phyloP scores from a whole-genome alignment of 2,888 invertebrate species.

The Patella caerulea region DNA sequence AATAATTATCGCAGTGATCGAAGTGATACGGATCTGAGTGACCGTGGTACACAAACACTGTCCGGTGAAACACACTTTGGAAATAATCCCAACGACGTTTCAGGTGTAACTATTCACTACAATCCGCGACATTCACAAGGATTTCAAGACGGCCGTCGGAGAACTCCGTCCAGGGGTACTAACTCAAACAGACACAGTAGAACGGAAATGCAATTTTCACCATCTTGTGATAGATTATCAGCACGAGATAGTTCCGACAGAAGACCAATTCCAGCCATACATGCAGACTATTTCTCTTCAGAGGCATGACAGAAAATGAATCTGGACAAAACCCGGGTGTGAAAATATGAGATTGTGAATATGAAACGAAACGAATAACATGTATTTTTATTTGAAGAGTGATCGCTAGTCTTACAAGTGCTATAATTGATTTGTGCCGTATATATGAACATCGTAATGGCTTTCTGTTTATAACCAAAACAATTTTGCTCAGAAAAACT shows the following conservation, averaged over 20 bases:
- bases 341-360: too few species aligned
- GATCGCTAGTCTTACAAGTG: too few species aligned
- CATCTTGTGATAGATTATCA: constrained; percentile 15
- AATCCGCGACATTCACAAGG: constrained; percentile 14
- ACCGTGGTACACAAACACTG: constrained; percentile 4
- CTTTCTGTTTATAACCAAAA: too few species aligned
- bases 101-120: constrained; percentile 16
- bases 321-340: too few species aligned
- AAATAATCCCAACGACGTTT: constrained; percentile 21
- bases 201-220: background rate
- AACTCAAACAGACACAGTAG: constrained; percentile 8
- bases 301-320: background rate
- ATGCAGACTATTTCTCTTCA: constrained; percentile 23
- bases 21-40: background rate
- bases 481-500: too few species aligned
- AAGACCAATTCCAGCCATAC: constrained; percentile 23
- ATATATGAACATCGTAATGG: too few species aligned
- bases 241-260: constrained; percentile 14
- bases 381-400: too few species aligned
- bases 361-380: too few species aligned
- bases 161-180: constrained; percentile 8
- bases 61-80: constrained; percentile 14
- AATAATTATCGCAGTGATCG: background rate
- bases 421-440: too few species aligned
- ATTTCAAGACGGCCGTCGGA: constrained; percentile 18